These are phyloP conservation scores for Harpagifer antarcticus DNA, from an alignment of 2,797 vertebrate species.

Conservation along the genomic window DNA sequence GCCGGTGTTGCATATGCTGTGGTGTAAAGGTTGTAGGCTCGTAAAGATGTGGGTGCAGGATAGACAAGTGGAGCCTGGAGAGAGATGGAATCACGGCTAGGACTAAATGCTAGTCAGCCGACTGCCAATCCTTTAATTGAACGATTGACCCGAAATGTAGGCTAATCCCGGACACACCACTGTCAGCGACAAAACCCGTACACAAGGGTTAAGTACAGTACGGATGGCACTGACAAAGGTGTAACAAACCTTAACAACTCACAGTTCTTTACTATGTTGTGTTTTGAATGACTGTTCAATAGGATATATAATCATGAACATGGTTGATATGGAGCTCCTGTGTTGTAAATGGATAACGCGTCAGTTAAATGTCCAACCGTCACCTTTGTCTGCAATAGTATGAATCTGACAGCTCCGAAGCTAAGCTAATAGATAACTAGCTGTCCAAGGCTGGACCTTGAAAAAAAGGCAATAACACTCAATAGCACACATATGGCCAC, in stretches of 20 bases:
- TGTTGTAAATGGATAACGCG: constrained; percentile 24
- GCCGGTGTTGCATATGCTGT: background rate
- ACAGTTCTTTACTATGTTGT: background rate
- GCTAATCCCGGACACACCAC: constrained; percentile 41
- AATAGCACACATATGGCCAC: background rate
- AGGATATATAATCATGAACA: background rate
- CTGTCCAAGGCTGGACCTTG: background rate
- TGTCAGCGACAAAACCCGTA: background rate
- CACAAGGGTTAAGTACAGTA: background rate
- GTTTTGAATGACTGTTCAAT: background rate
- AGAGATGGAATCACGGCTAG: constrained; percentile 17
- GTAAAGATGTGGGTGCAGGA: background rate
- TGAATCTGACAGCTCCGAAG: background rate
- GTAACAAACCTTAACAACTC: background rate
- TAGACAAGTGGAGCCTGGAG: constrained; percentile 12
- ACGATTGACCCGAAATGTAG: constrained; percentile 35
- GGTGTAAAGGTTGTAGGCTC: background rate
- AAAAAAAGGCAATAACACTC: background rate
- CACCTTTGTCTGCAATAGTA: background rate
- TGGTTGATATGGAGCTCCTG: background rate
- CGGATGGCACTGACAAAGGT: background rate
- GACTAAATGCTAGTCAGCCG: constrained; percentile 16
- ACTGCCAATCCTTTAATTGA: constrained; percentile 70
- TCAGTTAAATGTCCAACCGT: background rate
- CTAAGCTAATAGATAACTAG: background rate